Evolutionary conservation across 1,140 invertebrate genomes (phyloP).

Genomic region (Euwallacea fornicatus): DNA sequence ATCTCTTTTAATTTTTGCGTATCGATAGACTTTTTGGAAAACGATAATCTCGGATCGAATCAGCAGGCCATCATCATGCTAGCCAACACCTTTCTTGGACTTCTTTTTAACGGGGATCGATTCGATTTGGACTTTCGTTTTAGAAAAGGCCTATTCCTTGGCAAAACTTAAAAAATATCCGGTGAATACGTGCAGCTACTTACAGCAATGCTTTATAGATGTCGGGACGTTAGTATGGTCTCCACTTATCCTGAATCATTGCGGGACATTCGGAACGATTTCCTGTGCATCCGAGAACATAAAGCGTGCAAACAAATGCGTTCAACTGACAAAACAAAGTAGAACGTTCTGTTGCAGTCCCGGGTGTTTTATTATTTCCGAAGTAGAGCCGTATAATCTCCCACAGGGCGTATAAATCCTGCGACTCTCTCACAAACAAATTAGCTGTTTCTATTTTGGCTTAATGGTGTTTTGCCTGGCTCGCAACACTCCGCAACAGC

Average conservation of each 20-base stretch:
- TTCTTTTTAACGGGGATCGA: no score
- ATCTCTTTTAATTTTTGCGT: no score
- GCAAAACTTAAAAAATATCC: no score
- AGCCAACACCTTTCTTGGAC: no score
- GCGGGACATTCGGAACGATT: constrained; percentile 3
- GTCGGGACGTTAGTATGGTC: neutral
- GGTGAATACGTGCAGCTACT: no score
- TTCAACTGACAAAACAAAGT: constrained; percentile 28
- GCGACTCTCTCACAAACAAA: constrained; percentile 34
- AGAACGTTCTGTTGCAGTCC: constrained; percentile 12
- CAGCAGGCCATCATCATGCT: no score
- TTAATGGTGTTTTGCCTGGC: constrained; percentile 33
- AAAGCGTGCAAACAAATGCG: constrained; percentile 5
- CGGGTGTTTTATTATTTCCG: constrained; percentile 30
- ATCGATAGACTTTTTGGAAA: no score
- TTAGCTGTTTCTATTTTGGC: constrained; percentile 34
- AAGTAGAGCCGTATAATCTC: constrained; percentile 24
- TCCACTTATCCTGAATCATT: neutral
- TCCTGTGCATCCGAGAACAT: constrained; percentile 6
- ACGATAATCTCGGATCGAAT: no score
- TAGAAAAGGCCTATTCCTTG: no score
- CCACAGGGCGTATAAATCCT: constrained; percentile 22
- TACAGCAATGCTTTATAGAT: neutral
- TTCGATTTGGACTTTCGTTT: no score
- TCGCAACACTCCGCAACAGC: constrained; percentile 29